Conservation (phyloP, 2,113 vertebrate genomes). For the Psittacula cyanocephala region DNA sequence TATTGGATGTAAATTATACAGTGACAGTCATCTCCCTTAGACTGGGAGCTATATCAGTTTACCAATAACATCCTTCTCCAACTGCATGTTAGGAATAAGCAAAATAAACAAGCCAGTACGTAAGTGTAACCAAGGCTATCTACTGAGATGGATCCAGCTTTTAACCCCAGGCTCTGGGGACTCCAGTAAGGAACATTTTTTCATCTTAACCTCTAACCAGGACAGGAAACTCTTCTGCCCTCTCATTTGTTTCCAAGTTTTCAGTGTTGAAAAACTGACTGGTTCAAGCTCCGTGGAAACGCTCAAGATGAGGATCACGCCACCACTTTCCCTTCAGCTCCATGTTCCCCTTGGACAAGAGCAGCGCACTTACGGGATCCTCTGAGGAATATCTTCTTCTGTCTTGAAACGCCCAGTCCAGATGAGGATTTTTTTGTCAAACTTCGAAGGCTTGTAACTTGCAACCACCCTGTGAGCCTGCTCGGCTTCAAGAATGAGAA, state of each 20-base stretch:
- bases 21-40: background rate
- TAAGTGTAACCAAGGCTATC: background rate
- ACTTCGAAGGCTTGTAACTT: conserved; percentile 70
- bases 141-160: background rate
- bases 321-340: background rate
- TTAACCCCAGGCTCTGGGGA: conserved; percentile 13
- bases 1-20: background rate
- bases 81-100: background rate
- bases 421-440: conserved; percentile 77
- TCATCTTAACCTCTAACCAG: conserved; percentile 45
- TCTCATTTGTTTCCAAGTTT: conserved; percentile 8
- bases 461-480: conserved; percentile 63
- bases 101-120: conserved; percentile 12
- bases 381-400: conserved; percentile 72
- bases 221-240: conserved; percentile 42
- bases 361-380: conserved; percentile 66
- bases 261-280: background rate
- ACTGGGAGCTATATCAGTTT: background rate
- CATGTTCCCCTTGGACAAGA: background rate
- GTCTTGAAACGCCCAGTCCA: conserved; percentile 80
- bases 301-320: background rate
- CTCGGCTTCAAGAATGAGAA: background rate
- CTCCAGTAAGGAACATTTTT: conserved; percentile 25
- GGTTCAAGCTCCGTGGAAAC: background rate
- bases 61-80: background rate